phyloP scores from a whole-genome alignment of 2,888 invertebrate genomes.

The Yponomeuta cagnagella region DNA sequence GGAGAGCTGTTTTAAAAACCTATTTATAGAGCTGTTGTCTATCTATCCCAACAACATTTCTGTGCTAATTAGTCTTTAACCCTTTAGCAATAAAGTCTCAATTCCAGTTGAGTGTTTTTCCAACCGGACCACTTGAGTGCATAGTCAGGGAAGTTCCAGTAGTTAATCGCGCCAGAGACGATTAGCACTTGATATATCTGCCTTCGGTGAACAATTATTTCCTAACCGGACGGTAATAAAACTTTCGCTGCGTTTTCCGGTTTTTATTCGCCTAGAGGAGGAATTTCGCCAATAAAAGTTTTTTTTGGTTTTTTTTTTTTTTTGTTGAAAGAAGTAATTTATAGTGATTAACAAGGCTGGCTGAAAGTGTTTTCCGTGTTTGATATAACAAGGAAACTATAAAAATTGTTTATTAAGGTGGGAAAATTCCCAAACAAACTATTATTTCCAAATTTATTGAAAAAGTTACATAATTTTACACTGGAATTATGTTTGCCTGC shows the following conservation, averaged over 20 bases:
- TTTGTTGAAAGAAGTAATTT: background rate
- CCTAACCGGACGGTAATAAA: background rate
- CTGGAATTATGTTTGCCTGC: too few species aligned
- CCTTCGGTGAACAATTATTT: background rate
- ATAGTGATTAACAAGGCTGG: too few species aligned
- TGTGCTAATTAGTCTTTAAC: background rate
- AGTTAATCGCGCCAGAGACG: background rate
- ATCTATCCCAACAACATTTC: background rate
- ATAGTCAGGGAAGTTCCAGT: background rate
- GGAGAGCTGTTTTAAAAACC: background rate
- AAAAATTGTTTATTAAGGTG: too few species aligned
- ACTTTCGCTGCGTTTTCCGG: background rate
- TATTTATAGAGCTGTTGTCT: too few species aligned
- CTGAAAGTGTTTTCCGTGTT: too few species aligned
- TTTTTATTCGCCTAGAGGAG: background rate
- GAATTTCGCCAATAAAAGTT: background rate
- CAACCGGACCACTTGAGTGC: background rate
- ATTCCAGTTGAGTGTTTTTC: background rate
- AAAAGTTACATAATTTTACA: too few species aligned
- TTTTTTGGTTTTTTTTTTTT: background rate
- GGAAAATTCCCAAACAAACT: too few species aligned
- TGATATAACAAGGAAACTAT: too few species aligned
- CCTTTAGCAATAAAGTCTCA: background rate
- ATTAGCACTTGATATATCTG: constrained; percentile 3
- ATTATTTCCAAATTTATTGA: too few species aligned